Conservation (phyloP, 2,113 vertebrate genomes). For the Lycaon pictus region DNA sequence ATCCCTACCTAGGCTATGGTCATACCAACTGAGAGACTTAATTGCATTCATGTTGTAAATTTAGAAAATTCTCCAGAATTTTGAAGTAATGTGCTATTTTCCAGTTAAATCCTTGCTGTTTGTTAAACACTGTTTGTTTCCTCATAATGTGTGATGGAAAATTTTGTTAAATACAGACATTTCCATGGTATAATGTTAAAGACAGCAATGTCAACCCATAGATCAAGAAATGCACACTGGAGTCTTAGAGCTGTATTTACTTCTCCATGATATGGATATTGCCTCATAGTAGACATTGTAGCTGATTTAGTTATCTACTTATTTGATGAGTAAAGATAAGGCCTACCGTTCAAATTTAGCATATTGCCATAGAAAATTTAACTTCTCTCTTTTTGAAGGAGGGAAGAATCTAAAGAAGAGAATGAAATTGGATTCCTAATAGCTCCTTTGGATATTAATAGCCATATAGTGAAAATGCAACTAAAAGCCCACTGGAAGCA, state of each 20-base stretch:
- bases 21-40: neutral
- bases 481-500: neutral
- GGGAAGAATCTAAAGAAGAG: neutral
- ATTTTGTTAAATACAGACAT: neutral
- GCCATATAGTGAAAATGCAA: neutral
- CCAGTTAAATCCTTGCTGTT: neutral
- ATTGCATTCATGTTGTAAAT: neutral
- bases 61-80: neutral
- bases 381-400: conserved; percentile 10
- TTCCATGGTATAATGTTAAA: neutral
- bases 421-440: neutral
- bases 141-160: neutral
- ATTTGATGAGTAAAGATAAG: neutral
- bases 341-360: neutral
- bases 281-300: neutral
- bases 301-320: neutral
- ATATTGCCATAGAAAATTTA: neutral
- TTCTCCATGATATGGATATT: neutral
- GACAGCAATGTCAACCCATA: neutral
- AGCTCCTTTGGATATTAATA: neutral
- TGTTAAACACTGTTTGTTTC: neutral
- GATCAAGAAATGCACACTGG: neutral
- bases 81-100: neutral
- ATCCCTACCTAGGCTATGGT: neutral
- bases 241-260: neutral